These are phyloP conservation scores for Diceros bicornis DNA, from an alignment of 2,797 vertebrate species.

Conservation along the genomic window DNA sequence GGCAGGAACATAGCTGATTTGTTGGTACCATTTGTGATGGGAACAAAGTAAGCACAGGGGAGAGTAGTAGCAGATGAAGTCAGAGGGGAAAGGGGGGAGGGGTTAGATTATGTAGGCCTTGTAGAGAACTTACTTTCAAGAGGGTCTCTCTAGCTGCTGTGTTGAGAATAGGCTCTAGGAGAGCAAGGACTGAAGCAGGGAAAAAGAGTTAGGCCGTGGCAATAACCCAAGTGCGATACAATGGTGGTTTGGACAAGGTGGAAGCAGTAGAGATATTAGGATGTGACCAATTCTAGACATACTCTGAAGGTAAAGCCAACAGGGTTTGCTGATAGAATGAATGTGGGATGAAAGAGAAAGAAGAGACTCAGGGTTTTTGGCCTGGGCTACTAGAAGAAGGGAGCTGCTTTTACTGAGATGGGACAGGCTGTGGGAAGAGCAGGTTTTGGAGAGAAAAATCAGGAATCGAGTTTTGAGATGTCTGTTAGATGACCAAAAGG, in stretches of 20 bases:
- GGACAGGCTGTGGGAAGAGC: neutral
- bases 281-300: neutral
- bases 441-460: slow-evolving; percentile 25
- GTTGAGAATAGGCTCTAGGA: neutral
- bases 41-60: slow-evolving; percentile 18
- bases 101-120: neutral
- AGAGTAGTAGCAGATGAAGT: neutral
- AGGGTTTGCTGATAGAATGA: neutral
- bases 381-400: neutral
- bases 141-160: neutral
- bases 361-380: neutral
- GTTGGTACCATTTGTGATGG: neutral
- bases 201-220: neutral
- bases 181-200: neutral
- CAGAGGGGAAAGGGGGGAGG: neutral
- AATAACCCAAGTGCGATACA: slow-evolving; percentile 22
- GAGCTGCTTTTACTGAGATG: slow-evolving; percentile 9
- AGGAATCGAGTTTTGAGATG: slow-evolving; percentile 5
- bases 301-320: slow-evolving; percentile 3
- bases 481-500: neutral
- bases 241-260: neutral
- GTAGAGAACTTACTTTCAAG: slow-evolving; percentile 56
- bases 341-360: neutral
- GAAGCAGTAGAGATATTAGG: neutral
- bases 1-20: neutral